These are phyloP conservation scores for Siderastrea siderea DNA, from an alignment of 92 coral and sea anemone genomes.

Conservation along the genomic window DNA sequence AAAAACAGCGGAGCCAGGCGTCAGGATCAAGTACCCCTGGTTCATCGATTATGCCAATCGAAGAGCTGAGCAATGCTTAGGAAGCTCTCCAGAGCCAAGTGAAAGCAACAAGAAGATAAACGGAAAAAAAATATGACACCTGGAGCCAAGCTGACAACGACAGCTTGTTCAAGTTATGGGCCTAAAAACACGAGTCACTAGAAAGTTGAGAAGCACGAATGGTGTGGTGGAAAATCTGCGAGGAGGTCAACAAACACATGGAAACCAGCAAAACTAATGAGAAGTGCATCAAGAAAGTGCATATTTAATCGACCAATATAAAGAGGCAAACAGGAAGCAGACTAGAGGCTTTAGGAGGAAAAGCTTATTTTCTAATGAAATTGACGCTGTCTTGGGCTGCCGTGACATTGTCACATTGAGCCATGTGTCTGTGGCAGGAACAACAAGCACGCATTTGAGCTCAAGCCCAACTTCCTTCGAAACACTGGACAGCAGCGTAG, in stretches of 20 bases:
- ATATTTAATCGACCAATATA: neutral
- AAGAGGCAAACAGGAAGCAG: constrained; percentile 1
- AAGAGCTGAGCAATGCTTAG: neutral
- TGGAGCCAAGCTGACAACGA: too few relatives aligned
- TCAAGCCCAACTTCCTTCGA: neutral
- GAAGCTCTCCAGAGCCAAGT: neutral
- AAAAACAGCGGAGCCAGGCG: neutral
- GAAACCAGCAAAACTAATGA: too few relatives aligned
- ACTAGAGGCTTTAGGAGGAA: neutral
- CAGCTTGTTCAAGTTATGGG: too few relatives aligned
- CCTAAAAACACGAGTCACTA: too few relatives aligned
- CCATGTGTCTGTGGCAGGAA: neutral
- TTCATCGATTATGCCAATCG: neutral
- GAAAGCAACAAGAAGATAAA: neutral
- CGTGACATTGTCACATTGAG: neutral
- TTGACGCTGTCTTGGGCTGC: neutral
- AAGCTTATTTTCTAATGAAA: neutral
- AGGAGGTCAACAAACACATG: too few relatives aligned
- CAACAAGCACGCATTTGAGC: neutral
- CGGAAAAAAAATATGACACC: too few relatives aligned
- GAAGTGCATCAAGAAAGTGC: neutral
- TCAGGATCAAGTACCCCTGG: neutral
- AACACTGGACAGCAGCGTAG: neutral
- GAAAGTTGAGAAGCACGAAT: too few relatives aligned
- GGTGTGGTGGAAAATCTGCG: too few relatives aligned